phyloP scores from a whole-genome alignment of 2,797 vertebrate genomes.

The Amazona ochrocephala region DNA sequence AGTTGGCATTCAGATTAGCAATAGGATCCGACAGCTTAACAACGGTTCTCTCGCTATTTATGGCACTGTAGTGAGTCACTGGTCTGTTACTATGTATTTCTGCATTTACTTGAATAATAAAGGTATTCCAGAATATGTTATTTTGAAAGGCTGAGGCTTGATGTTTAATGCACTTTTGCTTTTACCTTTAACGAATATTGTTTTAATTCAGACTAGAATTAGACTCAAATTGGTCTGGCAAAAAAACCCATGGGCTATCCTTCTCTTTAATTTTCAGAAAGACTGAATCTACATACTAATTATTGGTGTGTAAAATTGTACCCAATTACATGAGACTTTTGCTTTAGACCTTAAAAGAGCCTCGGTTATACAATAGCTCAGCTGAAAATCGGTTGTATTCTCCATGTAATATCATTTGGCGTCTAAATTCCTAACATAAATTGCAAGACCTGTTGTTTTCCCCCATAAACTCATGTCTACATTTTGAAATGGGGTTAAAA shows the following conservation, averaged over 20 bases:
- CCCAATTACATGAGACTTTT: neutral
- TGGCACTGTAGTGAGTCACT: slow-evolving; percentile 86
- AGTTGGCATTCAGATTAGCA: slow-evolving; percentile 82
- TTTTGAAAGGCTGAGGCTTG: neutral
- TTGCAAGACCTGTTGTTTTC: neutral
- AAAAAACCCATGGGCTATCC: accelerated
- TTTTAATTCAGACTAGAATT: neutral
- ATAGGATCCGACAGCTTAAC: slow-evolving; percentile 87
- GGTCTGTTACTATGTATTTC: neutral
- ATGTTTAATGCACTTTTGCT: neutral
- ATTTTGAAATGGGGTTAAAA: neutral
- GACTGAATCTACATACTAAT: neutral
- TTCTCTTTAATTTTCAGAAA: neutral
- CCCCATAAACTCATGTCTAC: neutral
- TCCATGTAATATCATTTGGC: neutral
- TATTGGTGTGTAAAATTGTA: neutral
- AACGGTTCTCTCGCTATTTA: slow-evolving; percentile 97
- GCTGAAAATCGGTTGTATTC: neutral
- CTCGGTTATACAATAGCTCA: neutral
- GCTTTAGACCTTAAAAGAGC: neutral
- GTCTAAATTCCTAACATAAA: neutral
- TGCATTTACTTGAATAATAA: neutral
- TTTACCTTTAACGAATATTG: neutral
- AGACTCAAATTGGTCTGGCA: neutral
- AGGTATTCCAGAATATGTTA: neutral